Percentiles rank a stretch among this genome's conserved stretches.
These are phyloP conservation scores for Epizoanthus illoricatus DNA, from an alignment of 92 coral and sea anemone genomes.

Conservation along the genomic window DNA sequence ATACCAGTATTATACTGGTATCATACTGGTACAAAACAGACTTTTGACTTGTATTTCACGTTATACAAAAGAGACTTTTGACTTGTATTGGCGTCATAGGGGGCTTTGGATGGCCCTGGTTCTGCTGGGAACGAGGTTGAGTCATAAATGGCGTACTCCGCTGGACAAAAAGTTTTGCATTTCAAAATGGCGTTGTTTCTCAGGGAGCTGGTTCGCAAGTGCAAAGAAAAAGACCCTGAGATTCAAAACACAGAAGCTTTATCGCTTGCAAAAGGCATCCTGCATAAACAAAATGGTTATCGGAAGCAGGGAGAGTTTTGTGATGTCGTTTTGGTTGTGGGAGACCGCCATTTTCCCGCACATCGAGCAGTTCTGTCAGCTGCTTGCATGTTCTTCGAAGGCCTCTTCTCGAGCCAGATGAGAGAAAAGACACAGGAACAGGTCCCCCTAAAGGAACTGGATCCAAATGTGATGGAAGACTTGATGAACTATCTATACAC, in stretches of 20 bases:
- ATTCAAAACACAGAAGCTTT: background rate
- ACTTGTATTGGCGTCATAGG: too few relatives aligned
- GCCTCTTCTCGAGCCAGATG: constrained; percentile 3
- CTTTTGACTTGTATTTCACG: too few relatives aligned
- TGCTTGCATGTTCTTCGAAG: constrained; percentile 1
- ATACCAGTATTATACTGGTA: too few relatives aligned
- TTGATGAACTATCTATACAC: constrained; percentile 10
- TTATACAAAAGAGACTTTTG: too few relatives aligned
- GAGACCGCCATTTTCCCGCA: background rate
- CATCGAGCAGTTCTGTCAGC: constrained; percentile 18
- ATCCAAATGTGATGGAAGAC: constrained; percentile 1
- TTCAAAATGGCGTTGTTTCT: constrained; percentile 13
- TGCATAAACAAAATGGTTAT: background rate
- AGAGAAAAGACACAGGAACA: background rate
- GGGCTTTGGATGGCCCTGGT: too few relatives aligned
- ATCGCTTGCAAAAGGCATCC: background rate
- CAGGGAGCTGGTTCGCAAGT: background rate
- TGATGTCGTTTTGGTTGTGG: constrained; percentile 10
- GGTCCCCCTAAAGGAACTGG: background rate
- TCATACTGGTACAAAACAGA: too few relatives aligned
- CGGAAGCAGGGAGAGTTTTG: constrained; percentile 1
- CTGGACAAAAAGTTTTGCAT: too few relatives aligned
- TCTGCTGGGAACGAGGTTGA: too few relatives aligned
- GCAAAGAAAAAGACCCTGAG: background rate
- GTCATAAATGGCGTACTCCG: too few relatives aligned